Base-by-base conservation (phyloP, 1,140 invertebrate species). In the Sarcophaga bullata region DNA sequence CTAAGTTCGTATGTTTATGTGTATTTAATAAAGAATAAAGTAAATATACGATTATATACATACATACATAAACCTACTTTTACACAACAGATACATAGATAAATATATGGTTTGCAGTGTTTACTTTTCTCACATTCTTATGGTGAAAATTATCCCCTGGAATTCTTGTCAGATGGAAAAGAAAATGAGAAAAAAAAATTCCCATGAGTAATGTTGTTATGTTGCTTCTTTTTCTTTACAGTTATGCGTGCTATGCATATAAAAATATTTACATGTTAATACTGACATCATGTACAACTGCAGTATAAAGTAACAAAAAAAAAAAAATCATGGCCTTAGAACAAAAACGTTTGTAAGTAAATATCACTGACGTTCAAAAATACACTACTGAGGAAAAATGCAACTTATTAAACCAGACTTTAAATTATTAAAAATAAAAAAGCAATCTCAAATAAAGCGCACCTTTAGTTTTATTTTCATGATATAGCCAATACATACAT, bases 191-290 rank as follows among this genome's bases (percentile, higher is more conserved):
- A 37, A 37, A 37, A n/a, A 37, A 37, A 37, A 37, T 37, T 37
- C 62, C 7, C n/a, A 25, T 8, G 10, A 17, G n/a, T 19, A 17
- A 68, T 68, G 62, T 68, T 68, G 62, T 17, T 68, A 15, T 68
- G 62, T 3, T 68, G 62, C 10, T 19, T 19, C 62, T 19, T 17
- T 68, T 68, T 68, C 17, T 68, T 68, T 68, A 68, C 17, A 68
- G 62, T 68, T 68, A 68, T 68, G 62, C 62, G 62, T 68, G 62
- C 17, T 68, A 68, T 68, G 62, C 62, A 68, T 68, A 68, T 68
- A 68, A 68, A 68, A 68, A 68, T 68, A 68, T 68, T 68, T 68
- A 68, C 62, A 68, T 68, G 62, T 68, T 68, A 68, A 68, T 68
- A 68, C 54, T 11, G 9, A 58, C 54, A 13, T 58, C 54, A 58